A percentile compares a stretch with the other conserved stretches of the same genome.
Conservation (phyloP, 2,113 vertebrate species). For the Diadophis punctatus region DNA sequence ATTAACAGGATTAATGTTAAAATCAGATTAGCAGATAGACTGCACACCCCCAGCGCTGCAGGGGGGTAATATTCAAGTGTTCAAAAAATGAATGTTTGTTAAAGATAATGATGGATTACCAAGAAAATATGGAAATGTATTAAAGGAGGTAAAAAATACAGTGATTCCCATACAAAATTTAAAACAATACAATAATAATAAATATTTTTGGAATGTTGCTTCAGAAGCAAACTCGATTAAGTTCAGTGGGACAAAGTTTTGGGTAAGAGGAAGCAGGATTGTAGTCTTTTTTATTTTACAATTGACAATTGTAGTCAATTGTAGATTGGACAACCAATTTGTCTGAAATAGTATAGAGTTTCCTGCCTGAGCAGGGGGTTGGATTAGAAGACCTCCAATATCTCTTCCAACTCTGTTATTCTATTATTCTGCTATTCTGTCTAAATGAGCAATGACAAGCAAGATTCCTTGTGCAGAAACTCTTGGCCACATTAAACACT, state of each 20-base stretch:
- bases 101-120: background rate
- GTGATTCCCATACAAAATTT: background rate
- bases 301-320: background rate
- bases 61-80: background rate
- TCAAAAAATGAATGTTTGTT: too few relatives aligned
- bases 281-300: background rate
- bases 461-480: background rate
- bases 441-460: background rate
- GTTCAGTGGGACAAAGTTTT: background rate
- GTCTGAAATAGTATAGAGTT: background rate
- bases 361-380: background rate
- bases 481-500: background rate
- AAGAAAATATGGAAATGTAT: background rate
- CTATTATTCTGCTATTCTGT: background rate
- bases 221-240: background rate
- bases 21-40: constrained; percentile 57
- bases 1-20: constrained; percentile 63
- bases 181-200: background rate
- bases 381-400: background rate
- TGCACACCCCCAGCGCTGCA: constrained; percentile 20
- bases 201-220: background rate
- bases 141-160: background rate
- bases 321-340: background rate
- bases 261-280: background rate
- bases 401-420: background rate